Conservation (phyloP, 2,888 invertebrate species). For the Thereva unica region DNA sequence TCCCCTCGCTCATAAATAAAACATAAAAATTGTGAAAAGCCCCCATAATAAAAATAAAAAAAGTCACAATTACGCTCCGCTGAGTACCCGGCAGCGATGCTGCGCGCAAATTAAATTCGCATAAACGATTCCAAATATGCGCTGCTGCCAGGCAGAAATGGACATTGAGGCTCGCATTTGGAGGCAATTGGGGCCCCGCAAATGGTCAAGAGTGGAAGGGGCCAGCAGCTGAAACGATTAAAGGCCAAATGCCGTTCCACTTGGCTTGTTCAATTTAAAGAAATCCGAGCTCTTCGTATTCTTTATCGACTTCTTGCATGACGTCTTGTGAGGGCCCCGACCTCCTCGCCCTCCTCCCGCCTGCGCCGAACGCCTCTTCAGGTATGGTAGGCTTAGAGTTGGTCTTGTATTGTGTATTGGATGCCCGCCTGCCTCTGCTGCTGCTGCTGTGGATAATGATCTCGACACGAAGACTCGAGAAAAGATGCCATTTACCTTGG, state of each 20-base stretch:
- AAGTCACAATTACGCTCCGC: conserved; percentile 11
- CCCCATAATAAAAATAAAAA: conserved; percentile 9
- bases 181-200: background rate
- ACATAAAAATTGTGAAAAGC: conserved; percentile 12
- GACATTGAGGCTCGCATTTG: conserved; percentile 4
- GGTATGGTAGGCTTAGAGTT: background rate
- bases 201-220: background rate
- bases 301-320: conserved; percentile 15
- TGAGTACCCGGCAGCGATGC: background rate
- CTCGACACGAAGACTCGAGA: conserved; percentile 11
- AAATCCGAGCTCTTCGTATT: conserved; percentile 11
- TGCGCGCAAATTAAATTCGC: conserved; percentile 32
- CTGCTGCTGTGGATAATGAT: conserved; percentile 26
- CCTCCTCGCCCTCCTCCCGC: background rate
- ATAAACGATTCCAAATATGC: conserved; percentile 22
- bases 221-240: conserved; percentile 17
- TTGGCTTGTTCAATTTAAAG: conserved; percentile 22
- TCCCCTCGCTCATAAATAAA: background rate
- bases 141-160: conserved; percentile 23
- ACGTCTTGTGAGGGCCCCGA: background rate
- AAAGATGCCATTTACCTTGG: conserved; percentile 33
- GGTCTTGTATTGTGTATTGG: background rate
- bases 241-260: conserved; percentile 35
- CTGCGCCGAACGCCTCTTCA: background rate
- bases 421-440: background rate